Conservation (phyloP, 1,140 invertebrate genomes). For the Rhyacophila brunnea region DNA sequence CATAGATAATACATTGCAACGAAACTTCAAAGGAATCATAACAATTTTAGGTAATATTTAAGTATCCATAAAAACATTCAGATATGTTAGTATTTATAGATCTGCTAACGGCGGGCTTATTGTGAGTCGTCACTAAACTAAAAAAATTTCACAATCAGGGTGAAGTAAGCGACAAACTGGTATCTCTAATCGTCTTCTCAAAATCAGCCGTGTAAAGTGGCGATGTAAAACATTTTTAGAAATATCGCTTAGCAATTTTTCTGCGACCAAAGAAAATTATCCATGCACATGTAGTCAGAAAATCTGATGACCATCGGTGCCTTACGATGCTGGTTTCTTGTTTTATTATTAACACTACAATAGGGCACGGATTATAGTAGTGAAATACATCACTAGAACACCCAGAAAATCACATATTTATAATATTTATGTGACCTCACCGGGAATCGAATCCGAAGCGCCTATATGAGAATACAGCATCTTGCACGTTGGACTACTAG, state of each 20-base stretch:
- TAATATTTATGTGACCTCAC: too few relatives aligned
- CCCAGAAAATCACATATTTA: too few relatives aligned
- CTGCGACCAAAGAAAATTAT: neutral
- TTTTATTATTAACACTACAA: too few relatives aligned
- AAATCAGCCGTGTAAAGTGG: neutral
- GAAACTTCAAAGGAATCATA: neutral
- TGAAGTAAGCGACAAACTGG: neutral
- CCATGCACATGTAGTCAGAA: too few relatives aligned
- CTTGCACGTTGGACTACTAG: too few relatives aligned
- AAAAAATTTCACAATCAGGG: neutral
- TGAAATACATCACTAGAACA: too few relatives aligned
- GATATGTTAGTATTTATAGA: constrained; percentile 13
- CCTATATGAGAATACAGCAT: too few relatives aligned
- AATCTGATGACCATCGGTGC: too few relatives aligned
- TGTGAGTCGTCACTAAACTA: neutral
- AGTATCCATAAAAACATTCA: constrained; percentile 18
- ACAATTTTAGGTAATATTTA: constrained; percentile 13
- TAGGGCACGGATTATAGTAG: too few relatives aligned
- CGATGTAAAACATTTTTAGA: neutral
- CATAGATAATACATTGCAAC: too few relatives aligned
- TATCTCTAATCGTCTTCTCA: neutral
- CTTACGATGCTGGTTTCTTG: too few relatives aligned
- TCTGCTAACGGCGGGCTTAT: neutral
- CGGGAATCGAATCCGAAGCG: too few relatives aligned
- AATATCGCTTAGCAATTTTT: neutral